A percentile compares a stretch with the other conserved stretches of the same genome.
Evolutionary conservation across 2,888 invertebrate genomes (phyloP).

Genomic region (Ypsolopha scabrella): DNA sequence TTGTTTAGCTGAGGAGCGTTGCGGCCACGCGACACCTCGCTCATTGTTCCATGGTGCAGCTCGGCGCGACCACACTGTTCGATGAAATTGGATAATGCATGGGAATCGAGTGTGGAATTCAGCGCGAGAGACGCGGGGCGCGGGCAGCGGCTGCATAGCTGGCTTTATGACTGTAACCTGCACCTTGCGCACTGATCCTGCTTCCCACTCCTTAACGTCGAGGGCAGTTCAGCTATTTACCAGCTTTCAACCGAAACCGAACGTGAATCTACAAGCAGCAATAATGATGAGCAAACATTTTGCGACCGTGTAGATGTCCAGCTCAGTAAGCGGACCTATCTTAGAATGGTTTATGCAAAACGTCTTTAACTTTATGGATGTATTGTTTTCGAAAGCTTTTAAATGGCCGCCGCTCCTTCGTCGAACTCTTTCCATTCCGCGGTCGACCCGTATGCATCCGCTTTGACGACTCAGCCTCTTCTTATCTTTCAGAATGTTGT

Average conservation of each 20-base stretch:
- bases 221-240: too few relatives aligned
- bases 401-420: constrained; percentile 26
- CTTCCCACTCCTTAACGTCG: too few relatives aligned
- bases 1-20: constrained; percentile 39
- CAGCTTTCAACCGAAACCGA: too few relatives aligned
- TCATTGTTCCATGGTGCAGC: constrained; percentile 50
- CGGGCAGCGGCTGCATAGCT: constrained; percentile 49
- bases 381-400: constrained; percentile 50
- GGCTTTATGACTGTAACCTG: constrained; percentile 62
- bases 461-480: not conserved
- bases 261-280: too few relatives aligned
- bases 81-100: constrained; percentile 66
- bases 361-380: constrained; percentile 42
- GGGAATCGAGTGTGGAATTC: constrained; percentile 53
- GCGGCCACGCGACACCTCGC: constrained; percentile 48
- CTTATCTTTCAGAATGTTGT: constrained; percentile 21
- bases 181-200: not conserved
- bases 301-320: not conserved
- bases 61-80: constrained; percentile 45
- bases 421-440: constrained; percentile 44
- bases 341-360: not conserved
- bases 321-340: not conserved
- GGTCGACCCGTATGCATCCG: constrained; percentile 57
- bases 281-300: too few relatives aligned
- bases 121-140: constrained; percentile 32